These are phyloP conservation scores for Acanthosoma haemorrhoidale DNA, from an alignment of 2,888 invertebrate species.

Conservation along the genomic window DNA sequence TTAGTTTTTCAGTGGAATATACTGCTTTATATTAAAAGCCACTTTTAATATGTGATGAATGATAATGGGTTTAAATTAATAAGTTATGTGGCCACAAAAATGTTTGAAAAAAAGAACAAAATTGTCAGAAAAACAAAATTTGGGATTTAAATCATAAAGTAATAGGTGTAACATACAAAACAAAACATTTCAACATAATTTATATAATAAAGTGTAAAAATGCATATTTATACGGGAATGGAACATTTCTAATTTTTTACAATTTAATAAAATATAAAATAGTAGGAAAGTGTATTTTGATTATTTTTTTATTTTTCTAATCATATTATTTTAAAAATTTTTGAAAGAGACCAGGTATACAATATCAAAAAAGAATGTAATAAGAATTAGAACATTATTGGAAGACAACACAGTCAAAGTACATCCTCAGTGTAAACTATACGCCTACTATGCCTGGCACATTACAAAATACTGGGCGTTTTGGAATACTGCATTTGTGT, in stretches of 20 bases:
- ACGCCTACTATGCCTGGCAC: conserved; percentile 17
- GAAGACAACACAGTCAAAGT: conserved; percentile 27
- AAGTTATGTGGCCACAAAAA: too few relatives aligned
- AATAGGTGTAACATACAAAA: conserved; percentile 10
- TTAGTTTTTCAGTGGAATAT: too few relatives aligned
- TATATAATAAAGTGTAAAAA: conserved; percentile 30
- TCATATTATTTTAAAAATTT: background rate
- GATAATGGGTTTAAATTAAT: too few relatives aligned
- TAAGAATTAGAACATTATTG: background rate
- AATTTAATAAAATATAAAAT: conserved; percentile 2
- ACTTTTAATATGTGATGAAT: too few relatives aligned
- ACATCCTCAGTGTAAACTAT: background rate
- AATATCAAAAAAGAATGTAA: background rate
- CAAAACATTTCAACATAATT: conserved; percentile 22
- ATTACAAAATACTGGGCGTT: conserved; percentile 27
- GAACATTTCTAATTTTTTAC: conserved; percentile 23
- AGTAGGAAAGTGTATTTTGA: conserved; percentile 25
- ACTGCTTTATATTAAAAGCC: too few relatives aligned
- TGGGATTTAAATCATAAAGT: background rate
- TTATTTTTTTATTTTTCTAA: background rate
- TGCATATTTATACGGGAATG: conserved; percentile 26
- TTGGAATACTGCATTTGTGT: conserved; percentile 18
- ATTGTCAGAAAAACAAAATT: background rate
- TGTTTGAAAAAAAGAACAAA: too few relatives aligned
- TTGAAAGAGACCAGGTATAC: conserved; percentile 15